These are phyloP conservation scores for Orius laevigatus DNA, from an alignment of 1,140 invertebrate species.

Conservation along the genomic window DNA sequence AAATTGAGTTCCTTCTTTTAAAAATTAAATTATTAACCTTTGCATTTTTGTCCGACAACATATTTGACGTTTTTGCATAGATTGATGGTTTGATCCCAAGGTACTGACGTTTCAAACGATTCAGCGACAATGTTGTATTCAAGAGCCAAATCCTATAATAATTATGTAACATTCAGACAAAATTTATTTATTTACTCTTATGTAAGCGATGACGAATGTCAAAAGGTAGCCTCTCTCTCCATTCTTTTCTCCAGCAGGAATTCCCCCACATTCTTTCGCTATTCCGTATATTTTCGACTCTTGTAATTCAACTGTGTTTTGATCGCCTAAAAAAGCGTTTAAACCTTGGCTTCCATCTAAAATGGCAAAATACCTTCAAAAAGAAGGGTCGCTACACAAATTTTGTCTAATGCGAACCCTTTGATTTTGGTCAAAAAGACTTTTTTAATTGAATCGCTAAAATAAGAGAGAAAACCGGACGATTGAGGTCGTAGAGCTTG, in stretches of 20 bases:
- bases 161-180: no score
- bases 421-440: conserved; percentile 81
- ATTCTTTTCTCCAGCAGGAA: conserved; percentile 82
- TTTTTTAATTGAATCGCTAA: conserved; percentile 65
- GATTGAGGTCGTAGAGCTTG: conserved; percentile 68
- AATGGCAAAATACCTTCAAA: conserved; percentile 83
- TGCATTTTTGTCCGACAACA: conserved; percentile 58
- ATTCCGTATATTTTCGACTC: conserved; percentile 76
- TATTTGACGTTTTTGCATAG: conserved; percentile 83
- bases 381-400: conserved; percentile 83
- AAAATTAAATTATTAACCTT: conserved; percentile 22
- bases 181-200: conserved; percentile 63
- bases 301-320: conserved; percentile 52
- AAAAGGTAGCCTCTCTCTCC: conserved; percentile 88
- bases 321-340: conserved; percentile 31
- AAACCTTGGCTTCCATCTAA: no score
- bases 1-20: conserved; percentile 11
- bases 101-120: conserved; percentile 95
- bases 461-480: conserved; percentile 48
- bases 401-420: conserved; percentile 63
- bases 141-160: conserved; percentile 68
- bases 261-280: conserved; percentile 50
- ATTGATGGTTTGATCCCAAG: conserved; percentile 77
- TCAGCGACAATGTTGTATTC: conserved; percentile 82
- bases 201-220: conserved; percentile 97